These are phyloP conservation scores for Apantesis nais DNA, from an alignment of 2,888 invertebrate species.

Conservation along the genomic window DNA sequence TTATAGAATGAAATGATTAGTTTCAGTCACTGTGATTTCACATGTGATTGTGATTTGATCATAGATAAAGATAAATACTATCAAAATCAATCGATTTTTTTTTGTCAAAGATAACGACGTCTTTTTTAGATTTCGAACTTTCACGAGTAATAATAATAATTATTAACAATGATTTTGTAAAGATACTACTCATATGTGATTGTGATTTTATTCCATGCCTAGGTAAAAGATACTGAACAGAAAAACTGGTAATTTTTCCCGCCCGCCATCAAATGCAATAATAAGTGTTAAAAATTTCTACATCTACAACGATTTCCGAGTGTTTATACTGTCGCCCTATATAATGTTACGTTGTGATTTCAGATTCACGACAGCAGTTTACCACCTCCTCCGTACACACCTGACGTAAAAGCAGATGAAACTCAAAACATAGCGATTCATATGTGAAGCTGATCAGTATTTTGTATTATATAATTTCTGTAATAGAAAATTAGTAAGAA, in stretches of 20 bases:
- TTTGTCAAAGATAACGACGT: too few relatives aligned
- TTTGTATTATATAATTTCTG: not conserved
- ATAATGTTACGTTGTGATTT: constrained; percentile 26
- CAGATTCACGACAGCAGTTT: constrained; percentile 76
- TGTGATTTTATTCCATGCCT: too few relatives aligned
- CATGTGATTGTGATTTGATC: too few relatives aligned
- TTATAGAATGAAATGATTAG: too few relatives aligned
- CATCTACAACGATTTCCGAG: not conserved
- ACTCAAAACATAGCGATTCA: constrained; percentile 46
- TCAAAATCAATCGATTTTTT: too few relatives aligned
- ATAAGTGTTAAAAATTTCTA: not conserved
- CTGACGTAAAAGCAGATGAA: constrained; percentile 62
- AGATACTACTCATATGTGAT: too few relatives aligned
- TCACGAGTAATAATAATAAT: too few relatives aligned
- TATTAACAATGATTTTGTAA: too few relatives aligned
- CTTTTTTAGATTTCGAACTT: too few relatives aligned
- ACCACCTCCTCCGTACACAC: constrained; percentile 75
- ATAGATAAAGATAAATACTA: too few relatives aligned
- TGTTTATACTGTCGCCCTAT: not conserved
- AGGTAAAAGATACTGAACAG: not conserved
- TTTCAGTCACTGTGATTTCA: too few relatives aligned
- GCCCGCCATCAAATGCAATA: not conserved
- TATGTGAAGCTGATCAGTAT: constrained; percentile 42
- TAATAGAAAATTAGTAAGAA: not conserved
- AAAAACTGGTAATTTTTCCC: not conserved